These are phyloP conservation scores for pig (Sus scrofa) DNA, from an alignment of 2,113 vertebrate species.

Conservation along the genomic window DNA sequence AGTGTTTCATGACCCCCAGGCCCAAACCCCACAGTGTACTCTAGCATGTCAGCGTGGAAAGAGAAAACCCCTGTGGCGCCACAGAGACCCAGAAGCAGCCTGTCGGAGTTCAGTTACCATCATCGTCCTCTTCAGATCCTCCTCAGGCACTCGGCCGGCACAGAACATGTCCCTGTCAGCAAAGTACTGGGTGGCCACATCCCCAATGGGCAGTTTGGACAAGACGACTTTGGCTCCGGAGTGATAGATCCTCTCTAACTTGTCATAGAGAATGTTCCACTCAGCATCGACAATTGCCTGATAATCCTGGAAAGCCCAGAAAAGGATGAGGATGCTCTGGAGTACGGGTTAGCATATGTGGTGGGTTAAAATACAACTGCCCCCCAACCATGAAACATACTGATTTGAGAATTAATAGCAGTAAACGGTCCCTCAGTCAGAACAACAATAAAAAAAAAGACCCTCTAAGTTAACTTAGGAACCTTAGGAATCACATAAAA, in stretches of 20 bases:
- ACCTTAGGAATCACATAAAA: background rate
- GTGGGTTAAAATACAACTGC: background rate
- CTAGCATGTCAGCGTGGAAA: background rate
- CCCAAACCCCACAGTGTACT: background rate
- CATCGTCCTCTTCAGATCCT: slow-evolving; percentile 98
- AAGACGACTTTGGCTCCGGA: slow-evolving; percentile 97
- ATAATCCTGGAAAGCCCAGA: slow-evolving; percentile 92
- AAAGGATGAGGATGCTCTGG: slow-evolving; percentile 3
- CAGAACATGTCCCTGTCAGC: slow-evolving; percentile 99
- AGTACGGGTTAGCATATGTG: background rate
- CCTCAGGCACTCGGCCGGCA: slow-evolving; percentile 96
- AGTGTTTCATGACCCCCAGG: background rate
- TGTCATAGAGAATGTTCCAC: slow-evolving; percentile 99
- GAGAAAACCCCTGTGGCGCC: background rate
- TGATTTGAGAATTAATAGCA: background rate
- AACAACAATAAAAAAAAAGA: slow-evolving; percentile 25
- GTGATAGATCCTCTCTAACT: slow-evolving; percentile 95
- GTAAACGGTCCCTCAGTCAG: background rate
- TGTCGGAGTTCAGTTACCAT: slow-evolving; percentile 89
- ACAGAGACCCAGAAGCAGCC: background rate
- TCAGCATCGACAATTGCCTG: slow-evolving; percentile 99
- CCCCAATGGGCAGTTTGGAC: slow-evolving; percentile 97
- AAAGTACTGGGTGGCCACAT: slow-evolving; percentile 98
- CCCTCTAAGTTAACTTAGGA: background rate
- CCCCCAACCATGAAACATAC: background rate